Conservation (phyloP, 2,888 invertebrate genomes). For the Bombylius major region DNA sequence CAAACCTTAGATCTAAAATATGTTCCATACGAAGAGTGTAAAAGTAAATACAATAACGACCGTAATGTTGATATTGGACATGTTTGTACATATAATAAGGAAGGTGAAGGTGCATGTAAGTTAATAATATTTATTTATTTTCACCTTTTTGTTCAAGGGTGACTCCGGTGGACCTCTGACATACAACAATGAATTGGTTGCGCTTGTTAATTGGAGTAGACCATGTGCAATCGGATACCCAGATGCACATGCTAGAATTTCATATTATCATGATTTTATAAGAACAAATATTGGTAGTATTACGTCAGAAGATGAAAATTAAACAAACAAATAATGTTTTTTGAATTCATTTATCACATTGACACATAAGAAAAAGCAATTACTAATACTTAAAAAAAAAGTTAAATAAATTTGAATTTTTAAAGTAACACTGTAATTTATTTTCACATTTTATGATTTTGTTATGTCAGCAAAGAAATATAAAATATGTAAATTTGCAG, state of each 20-base stretch:
- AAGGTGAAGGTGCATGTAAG: conserved; percentile 41
- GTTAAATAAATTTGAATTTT: too few relatives aligned
- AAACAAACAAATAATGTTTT: too few relatives aligned
- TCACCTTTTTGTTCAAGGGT: conserved; percentile 6
- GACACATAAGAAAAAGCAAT: too few relatives aligned
- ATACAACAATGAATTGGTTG: conserved; percentile 25
- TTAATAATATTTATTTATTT: background rate
- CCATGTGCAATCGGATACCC: conserved; percentile 31
- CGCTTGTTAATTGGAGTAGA: conserved; percentile 31
- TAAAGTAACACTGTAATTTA: too few relatives aligned
- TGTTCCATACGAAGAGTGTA: conserved; percentile 44
- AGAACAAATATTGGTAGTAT: conserved; percentile 11
- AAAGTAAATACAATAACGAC: conserved; percentile 37
- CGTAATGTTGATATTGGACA: conserved; percentile 43
- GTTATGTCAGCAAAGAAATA: too few relatives aligned
- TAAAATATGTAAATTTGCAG: too few relatives aligned
- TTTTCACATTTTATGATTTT: too few relatives aligned
- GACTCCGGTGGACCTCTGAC: conserved; percentile 31
- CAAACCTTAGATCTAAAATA: conserved; percentile 44
- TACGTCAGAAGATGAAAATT: too few relatives aligned
- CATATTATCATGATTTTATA: conserved; percentile 30
- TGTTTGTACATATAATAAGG: conserved; percentile 44
- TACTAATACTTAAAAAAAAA: too few relatives aligned
- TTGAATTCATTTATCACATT: too few relatives aligned
- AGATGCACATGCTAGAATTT: conserved; percentile 28